phyloP scores from a whole-genome alignment of 2,888 invertebrate species.

The Chrysolina oricalcia region DNA sequence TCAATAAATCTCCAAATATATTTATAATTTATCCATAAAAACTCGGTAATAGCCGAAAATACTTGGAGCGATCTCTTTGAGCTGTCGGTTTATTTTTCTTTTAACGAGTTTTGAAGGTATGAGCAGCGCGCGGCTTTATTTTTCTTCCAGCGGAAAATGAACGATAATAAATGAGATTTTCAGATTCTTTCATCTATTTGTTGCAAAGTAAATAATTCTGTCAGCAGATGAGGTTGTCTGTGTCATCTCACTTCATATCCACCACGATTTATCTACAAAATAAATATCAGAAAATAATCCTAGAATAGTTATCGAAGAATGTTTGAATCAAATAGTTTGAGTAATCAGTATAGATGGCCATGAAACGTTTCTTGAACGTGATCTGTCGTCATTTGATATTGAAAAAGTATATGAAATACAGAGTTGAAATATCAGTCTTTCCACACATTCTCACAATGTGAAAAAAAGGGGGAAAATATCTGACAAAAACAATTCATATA shows the following conservation, averaged over 20 bases:
- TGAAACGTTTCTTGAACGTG: too few relatives aligned
- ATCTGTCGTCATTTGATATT: too few relatives aligned
- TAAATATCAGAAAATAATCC: background rate
- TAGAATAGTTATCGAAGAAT: too few relatives aligned
- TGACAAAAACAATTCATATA: too few relatives aligned
- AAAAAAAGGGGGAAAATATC: too few relatives aligned
- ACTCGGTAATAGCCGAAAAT: constrained; percentile 13
- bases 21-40: constrained; percentile 22
- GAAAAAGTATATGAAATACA: too few relatives aligned
- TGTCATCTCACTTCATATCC: background rate
- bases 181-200: constrained; percentile 14
- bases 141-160: constrained; percentile 4
- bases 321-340: too few relatives aligned
- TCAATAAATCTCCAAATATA: constrained; percentile 18
- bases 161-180: constrained; percentile 22
- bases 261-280: background rate
- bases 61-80: constrained; percentile 18
- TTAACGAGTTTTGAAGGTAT: constrained; percentile 21
- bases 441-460: too few relatives aligned
- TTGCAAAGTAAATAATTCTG: constrained; percentile 19
- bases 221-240: background rate
- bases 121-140: constrained; percentile 1
- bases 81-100: constrained; percentile 22
- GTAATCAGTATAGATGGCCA: too few relatives aligned
- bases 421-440: too few relatives aligned